Base-by-base conservation (phyloP, 2,888 invertebrate genomes). In the Pycnomerus fuliginosus region DNA sequence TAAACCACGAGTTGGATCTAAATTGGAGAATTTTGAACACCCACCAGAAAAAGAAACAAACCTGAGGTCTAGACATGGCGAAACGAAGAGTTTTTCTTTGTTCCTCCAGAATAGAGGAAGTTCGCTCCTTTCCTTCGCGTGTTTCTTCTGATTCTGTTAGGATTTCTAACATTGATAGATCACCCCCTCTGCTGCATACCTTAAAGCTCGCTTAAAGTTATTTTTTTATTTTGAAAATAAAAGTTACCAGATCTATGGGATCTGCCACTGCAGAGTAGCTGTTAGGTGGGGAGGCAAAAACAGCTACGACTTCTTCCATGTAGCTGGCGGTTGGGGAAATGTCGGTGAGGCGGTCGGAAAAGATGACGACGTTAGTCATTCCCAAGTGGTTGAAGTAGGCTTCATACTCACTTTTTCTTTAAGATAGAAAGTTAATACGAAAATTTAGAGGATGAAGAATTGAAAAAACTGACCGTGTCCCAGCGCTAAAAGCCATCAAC, bases 201-300 rank as follows among this genome's bases (percentile, higher is more conserved):
- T 71, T 40, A 16, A 25, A 25, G 20, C 8, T 5, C 4, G 20
- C 4, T 20, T 20, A n/a, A n/a, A n/a, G n/a, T n/a, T n/a, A n/a
- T n/a, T n/a, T n/a, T n/a, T n/a, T n/a, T n/a, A n/a, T n/a, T n/a
- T n/a, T n/a, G n/a, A 20, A 5, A 20, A 20, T 20, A 20, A 20
- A 20, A 20, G 42, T 55, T 64, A 71, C 87, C 58, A 90, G 72
- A 60, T 90, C 89, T 2, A 90, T 87, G 0, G 89, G 86, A 65
- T 90, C 88, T 0, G 77, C 77, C 14, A 90, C 83, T 0, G 87
- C 87, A 0, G 87, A 87, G 62, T 87, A 89, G 0, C 88, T 88
- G 64, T 87, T 89, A 0, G 88, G 87, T 0, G 90, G 90, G 0
- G 86, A 85, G 1, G 87, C 90, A 53, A 83, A 75, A 1, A 84